Evolutionary conservation across 2,888 invertebrate species (phyloP).

Genomic region (Laspeyria flexula): DNA sequence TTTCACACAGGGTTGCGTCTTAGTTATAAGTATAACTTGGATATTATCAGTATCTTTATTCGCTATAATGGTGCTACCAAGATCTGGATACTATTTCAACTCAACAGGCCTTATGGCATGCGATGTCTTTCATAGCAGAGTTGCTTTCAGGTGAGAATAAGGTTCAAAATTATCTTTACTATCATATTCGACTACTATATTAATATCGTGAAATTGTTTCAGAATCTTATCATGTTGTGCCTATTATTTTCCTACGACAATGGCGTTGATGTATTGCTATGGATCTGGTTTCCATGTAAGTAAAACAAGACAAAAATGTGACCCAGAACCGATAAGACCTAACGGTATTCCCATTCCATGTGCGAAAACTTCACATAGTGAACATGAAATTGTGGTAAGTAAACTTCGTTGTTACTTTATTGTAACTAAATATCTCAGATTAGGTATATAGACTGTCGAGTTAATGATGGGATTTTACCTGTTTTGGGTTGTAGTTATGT

Average conservation of each 20-base stretch:
- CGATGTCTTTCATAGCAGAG: conserved; percentile 94
- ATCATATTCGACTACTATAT: no score
- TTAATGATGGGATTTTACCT: no score
- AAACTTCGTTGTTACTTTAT: neutral
- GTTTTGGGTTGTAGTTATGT: no score
- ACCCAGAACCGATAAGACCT: conserved; percentile 65
- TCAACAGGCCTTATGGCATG: conserved; percentile 94
- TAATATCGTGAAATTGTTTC: no score
- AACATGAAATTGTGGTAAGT: conserved; percentile 68
- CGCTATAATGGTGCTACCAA: conserved; percentile 92
- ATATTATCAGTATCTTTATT: conserved; percentile 93
- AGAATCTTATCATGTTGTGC: conserved; percentile 94
- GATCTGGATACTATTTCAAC: conserved; percentile 95
- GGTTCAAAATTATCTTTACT: neutral
- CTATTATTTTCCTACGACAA: conserved; percentile 96
- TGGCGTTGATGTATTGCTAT: conserved; percentile 97
- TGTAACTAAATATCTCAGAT: no score
- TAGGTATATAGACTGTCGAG: no score
- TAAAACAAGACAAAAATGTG: conserved; percentile 89
- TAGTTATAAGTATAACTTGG: conserved; percentile 94
- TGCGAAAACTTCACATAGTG: conserved; percentile 65
- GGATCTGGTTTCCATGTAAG: conserved; percentile 96
- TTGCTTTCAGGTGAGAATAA: conserved; percentile 85
- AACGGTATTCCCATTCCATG: conserved; percentile 75
- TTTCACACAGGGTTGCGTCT: conserved; percentile 91